Evolutionary conservation across 1,140 invertebrate genomes (phyloP).

Genomic region (Nymphalis io): DNA sequence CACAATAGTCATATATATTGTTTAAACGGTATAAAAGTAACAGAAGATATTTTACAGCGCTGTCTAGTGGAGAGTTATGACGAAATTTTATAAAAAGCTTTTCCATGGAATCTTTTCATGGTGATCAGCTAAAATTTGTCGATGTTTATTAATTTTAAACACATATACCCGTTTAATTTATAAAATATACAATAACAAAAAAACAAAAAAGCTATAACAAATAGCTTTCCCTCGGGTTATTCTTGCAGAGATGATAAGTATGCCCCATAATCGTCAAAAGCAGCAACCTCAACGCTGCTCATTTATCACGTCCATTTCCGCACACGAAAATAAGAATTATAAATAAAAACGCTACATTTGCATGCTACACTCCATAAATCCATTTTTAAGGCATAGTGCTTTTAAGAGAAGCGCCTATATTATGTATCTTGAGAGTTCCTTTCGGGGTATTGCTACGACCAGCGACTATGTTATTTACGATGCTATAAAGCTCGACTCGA

Average conservation of each 20-base stretch:
- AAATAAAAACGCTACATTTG: constrained; percentile 7
- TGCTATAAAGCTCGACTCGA: constrained; percentile 63
- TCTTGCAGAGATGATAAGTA: background rate
- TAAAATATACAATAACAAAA: too few species aligned
- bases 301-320: background rate
- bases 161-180: too few species aligned
- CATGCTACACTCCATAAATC: constrained; percentile 29
- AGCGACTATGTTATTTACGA: constrained; percentile 66
- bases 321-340: background rate
- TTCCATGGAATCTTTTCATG: too few species aligned
- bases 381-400: constrained; percentile 34
- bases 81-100: too few species aligned
- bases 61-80: too few species aligned
- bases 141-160: too few species aligned
- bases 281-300: background rate
- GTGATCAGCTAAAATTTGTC: too few species aligned
- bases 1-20: too few species aligned
- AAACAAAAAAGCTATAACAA: background rate
- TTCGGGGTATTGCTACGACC: constrained; percentile 54
- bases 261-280: background rate
- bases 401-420: constrained; percentile 53
- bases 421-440: constrained; percentile 47
- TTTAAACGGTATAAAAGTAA: too few species aligned
- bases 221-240: background rate
- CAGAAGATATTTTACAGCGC: too few species aligned